A percentile compares a stretch with the other conserved stretches of the same genome.
Conservation (phyloP, 2,888 invertebrate genomes). For the Pseudococcus longispinus region DNA sequence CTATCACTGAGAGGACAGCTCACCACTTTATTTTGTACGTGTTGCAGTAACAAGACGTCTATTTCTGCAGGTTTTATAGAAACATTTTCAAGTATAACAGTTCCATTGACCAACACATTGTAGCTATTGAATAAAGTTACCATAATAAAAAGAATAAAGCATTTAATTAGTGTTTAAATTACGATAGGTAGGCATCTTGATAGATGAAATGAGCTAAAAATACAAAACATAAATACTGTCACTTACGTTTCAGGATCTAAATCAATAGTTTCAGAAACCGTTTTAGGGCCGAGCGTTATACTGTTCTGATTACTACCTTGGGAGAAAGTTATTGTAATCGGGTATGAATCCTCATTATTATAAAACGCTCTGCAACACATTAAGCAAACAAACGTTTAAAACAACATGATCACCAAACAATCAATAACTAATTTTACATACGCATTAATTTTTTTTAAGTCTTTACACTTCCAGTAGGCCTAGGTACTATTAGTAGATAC, state of each 20-base stretch:
- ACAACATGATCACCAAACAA: no score
- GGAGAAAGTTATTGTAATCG: background rate
- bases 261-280: background rate
- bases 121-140: conserved; percentile 56
- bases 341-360: background rate
- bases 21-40: conserved; percentile 42
- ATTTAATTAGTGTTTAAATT: background rate
- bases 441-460: no score
- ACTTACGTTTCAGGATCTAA: background rate
- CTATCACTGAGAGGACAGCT: background rate
- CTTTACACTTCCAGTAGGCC: no score
- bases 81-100: conserved; percentile 63
- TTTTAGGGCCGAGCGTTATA: background rate
- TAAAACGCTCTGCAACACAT: background rate
- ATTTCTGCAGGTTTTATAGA: conserved; percentile 63
- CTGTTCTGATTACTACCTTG: background rate
- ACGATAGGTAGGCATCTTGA: background rate
- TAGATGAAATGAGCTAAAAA: background rate
- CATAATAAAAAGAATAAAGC: background rate
- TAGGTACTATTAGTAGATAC: no score
- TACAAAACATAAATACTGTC: no score
- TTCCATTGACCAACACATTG: conserved; percentile 61
- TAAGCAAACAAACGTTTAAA: background rate
- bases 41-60: conserved; percentile 62
- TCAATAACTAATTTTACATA: no score